These are phyloP conservation scores for Scolopax bukidnonensis DNA, from an alignment of 2,797 vertebrate genomes.

Conservation along the genomic window DNA sequence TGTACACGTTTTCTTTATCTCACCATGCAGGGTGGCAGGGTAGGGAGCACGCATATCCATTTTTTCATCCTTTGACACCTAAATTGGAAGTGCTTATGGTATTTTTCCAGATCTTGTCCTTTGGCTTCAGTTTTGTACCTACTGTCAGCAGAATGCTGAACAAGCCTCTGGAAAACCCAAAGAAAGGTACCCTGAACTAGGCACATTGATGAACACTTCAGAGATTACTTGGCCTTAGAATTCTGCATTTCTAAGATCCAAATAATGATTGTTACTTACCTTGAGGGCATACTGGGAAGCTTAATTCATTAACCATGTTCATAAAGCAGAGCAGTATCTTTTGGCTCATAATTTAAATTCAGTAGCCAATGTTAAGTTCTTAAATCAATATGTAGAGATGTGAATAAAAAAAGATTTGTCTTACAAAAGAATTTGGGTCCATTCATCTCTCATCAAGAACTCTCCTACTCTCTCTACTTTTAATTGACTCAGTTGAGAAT, in stretches of 20 bases:
- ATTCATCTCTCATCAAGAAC: slow-evolving; percentile 44
- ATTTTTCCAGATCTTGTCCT: background rate
- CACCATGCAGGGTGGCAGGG: background rate
- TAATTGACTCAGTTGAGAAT: slow-evolving; percentile 61
- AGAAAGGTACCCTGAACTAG: background rate
- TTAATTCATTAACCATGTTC: slow-evolving; percentile 53
- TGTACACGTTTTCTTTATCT: background rate
- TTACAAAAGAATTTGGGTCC: slow-evolving; percentile 27
- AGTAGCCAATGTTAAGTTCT: slow-evolving; percentile 25
- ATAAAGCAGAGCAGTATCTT: slow-evolving; percentile 18
- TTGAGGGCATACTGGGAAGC: background rate
- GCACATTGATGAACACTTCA: background rate
- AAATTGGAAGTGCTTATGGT: background rate
- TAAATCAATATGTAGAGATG: slow-evolving; percentile 48
- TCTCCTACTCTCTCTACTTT: slow-evolving; percentile 35
- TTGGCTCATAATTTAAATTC: slow-evolving; percentile 60
- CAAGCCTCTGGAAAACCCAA: background rate
- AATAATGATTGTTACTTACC: slow-evolving; percentile 22
- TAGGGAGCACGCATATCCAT: background rate
- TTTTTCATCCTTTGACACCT: background rate
- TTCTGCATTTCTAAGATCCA: slow-evolving; percentile 16
- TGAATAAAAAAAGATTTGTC: slow-evolving; percentile 14
- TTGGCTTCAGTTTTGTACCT: background rate
- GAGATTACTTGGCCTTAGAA: background rate
- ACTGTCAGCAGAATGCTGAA: background rate